Base-by-base conservation (phyloP, 92 coral and sea anemone species). In the Porites lobata region DNA sequence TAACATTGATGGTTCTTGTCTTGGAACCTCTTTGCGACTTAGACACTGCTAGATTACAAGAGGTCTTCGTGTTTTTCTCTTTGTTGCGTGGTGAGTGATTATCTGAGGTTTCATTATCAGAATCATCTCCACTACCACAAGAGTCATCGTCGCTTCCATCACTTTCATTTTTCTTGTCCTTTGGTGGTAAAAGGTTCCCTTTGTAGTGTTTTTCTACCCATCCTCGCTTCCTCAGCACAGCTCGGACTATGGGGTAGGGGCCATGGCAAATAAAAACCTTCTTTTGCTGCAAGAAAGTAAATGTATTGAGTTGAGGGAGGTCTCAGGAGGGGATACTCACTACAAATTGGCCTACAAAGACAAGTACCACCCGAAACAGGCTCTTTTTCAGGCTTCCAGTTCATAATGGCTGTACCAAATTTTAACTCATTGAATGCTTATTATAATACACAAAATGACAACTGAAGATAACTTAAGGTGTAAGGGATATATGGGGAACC, bases 171-270 rank as follows among this genome's bases (percentile, higher is more conserved):
- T 53, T 84, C 51, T 85, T 85, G 9, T 80, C 77, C 14, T 92
- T 89, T 4, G 88, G 58, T 24, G 83, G 73, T 8, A 93, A 53
- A 17, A 87, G 84, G 74, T 91, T 90, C 11, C 97, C 98, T 75
- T 93, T 91, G 92, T 87, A 97, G 77, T 97, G 98, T 54, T 97
- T 97, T 77, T 97, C 99, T 8, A 97, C 95, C 95, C 95, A 97
- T 77, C 99, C 99, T 58, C 99, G 92, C 52, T 96, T 92, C 77
- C 99, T 89, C 18, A 97, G 79, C 21, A 94, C 91, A 8, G 98
- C 98, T 29, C 99, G 96, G 9, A 97, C 98, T 38, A 97, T 96
- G 9, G 99, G 98, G 80, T 97, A 97, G 6, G 98, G 96, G 8
- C 99, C 99, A 85, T 94, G 94, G 43, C 97, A 92, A 2, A 96